These are phyloP conservation scores for Chrysochloris asiatica DNA, from an alignment of 2,113 vertebrate species.

Conservation along the genomic window DNA sequence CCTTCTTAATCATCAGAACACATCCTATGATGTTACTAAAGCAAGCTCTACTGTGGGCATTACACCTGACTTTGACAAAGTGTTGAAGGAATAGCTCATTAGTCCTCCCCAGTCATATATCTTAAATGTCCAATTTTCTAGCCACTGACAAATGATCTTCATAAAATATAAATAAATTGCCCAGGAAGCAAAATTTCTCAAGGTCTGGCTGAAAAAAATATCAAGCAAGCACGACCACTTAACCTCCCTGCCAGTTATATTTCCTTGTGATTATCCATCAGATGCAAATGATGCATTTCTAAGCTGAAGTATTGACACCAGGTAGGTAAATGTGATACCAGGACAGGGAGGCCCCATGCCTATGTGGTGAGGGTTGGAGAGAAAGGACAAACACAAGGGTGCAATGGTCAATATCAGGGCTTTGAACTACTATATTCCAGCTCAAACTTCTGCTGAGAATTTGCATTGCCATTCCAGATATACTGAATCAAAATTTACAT, in stretches of 20 bases:
- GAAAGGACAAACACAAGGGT: background rate
- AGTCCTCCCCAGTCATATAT: slow-evolving; percentile 72
- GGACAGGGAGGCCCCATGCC: background rate
- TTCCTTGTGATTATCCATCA: slow-evolving; percentile 22
- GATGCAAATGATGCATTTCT: background rate
- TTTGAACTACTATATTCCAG: background rate
- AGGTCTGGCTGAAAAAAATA: slow-evolving; percentile 47
- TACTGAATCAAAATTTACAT: background rate
- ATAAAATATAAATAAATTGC: slow-evolving; percentile 73
- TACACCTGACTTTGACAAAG: slow-evolving; percentile 76
- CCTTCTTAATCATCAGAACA: slow-evolving; percentile 68
- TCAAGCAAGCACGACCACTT: background rate
- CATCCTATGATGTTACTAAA: background rate
- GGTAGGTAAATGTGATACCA: background rate
- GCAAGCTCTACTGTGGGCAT: slow-evolving; percentile 37
- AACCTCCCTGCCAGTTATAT: background rate
- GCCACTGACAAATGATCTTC: slow-evolving; percentile 81
- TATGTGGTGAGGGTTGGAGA: rapidly evolving
- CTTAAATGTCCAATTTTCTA: slow-evolving; percentile 74
- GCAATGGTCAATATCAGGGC: rapidly evolving
- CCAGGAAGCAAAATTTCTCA: slow-evolving; percentile 72
- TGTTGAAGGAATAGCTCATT: slow-evolving; percentile 70
- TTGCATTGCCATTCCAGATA: background rate
- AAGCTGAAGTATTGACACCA: background rate
- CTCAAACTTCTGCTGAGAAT: background rate